Conservation (phyloP, 2,113 vertebrate species). For the Tor tambroides region DNA sequence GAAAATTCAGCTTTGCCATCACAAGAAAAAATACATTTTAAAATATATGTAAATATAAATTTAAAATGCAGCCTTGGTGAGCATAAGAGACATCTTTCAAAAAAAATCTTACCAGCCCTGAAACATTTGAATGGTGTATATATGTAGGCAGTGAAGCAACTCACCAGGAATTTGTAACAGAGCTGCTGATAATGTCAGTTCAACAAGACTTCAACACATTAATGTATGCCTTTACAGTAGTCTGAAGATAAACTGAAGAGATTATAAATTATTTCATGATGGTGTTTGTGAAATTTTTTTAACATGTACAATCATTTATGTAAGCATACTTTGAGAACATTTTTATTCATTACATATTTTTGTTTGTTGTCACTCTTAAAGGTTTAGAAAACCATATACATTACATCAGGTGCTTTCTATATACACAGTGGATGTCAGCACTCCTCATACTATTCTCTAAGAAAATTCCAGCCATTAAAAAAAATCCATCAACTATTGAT, state of each 20-base stretch:
- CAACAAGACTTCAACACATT: neutral
- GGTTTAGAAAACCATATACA: neutral
- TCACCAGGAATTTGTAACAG: neutral
- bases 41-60: too few species aligned
- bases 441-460: neutral
- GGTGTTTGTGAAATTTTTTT: neutral
- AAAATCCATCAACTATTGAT: slow-evolving; percentile 51
- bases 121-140: too few species aligned
- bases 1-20: neutral
- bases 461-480: neutral
- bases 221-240: neutral
- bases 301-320: neutral
- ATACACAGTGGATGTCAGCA: neutral
- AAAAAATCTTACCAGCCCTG: neutral
- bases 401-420: neutral
- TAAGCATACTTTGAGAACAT: neutral
- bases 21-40: neutral
- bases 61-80: too few species aligned
- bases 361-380: neutral
- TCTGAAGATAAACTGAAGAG: neutral
- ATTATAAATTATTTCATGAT: neutral
- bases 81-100: neutral
- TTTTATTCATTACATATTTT: neutral
- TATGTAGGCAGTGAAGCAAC: too few species aligned
- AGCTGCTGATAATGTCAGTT: neutral